phyloP scores from a whole-genome alignment of 2,113 vertebrate species.

The Pterophyllum scalare region DNA sequence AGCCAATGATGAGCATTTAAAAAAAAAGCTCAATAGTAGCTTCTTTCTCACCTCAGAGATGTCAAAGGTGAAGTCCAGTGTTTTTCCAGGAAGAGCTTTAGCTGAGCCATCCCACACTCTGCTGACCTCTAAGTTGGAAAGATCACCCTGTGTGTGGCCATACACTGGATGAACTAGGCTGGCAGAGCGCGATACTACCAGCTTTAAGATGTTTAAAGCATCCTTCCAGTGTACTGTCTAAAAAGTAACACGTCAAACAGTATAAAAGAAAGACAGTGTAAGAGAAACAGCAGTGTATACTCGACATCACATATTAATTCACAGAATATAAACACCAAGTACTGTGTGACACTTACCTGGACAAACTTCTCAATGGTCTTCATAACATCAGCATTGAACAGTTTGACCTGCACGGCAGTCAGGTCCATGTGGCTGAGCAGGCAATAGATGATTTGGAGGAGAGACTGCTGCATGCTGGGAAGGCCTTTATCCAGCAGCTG shows the following conservation, averaged over 20 bases:
- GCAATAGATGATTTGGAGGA: conserved; percentile 96
- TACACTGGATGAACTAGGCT: conserved; percentile 93
- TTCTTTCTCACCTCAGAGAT: conserved; percentile 90
- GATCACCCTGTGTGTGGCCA: conserved; percentile 88
- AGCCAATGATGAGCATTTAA: not conserved
- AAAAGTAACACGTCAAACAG: conserved; percentile 12
- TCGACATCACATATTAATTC: not conserved
- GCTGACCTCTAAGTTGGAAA: conserved; percentile 94
- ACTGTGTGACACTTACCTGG: conserved; percentile 81
- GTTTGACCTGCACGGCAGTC: conserved; percentile 91
- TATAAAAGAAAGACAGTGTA: not conserved
- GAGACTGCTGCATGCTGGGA: conserved; percentile 95
- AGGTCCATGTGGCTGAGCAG: conserved; percentile 97
- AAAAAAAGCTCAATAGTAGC: not conserved
- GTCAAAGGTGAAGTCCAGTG: conserved; percentile 97
- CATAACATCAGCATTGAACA: conserved; percentile 94
- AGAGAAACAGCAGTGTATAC: not conserved
- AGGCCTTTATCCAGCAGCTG: conserved; percentile 97
- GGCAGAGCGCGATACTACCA: conserved; percentile 96
- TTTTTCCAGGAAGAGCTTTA: conserved; percentile 97
- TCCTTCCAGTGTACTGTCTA: conserved; percentile 98
- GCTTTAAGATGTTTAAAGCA: conserved; percentile 94
- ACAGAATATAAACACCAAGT: not conserved
- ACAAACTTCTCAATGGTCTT: conserved; percentile 98
- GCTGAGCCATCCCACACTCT: conserved; percentile 93